Conservation (phyloP, 2,797 vertebrate genomes). For the Enteromius argenteus region DNA sequence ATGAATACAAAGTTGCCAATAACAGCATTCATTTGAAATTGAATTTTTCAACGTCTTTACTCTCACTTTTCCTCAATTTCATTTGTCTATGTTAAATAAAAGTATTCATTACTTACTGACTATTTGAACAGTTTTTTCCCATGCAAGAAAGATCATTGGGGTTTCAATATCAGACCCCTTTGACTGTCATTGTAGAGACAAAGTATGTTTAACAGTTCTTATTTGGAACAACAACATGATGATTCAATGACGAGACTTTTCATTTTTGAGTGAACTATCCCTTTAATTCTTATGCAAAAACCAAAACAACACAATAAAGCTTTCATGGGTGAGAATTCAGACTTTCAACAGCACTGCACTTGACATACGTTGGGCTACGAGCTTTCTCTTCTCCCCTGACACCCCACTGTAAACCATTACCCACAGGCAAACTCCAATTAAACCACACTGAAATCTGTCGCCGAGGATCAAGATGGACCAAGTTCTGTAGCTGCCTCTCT, state of each 20-base stretch:
- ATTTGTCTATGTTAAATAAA: background rate
- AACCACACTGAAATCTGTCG: conserved; percentile 41
- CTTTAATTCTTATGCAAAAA: background rate
- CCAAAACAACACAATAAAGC: conserved; percentile 1
- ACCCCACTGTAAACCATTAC: conserved; percentile 51
- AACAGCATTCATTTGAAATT: background rate
- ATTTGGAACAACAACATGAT: background rate
- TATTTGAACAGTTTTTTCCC: background rate
- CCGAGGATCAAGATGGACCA: background rate
- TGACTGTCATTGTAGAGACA: background rate
- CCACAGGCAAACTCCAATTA: conserved; percentile 58
- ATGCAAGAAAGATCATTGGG: background rate
- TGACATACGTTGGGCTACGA: background rate
- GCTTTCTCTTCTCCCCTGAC: conserved; percentile 10
- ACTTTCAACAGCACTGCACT: background rate
- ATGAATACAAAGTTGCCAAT: background rate
- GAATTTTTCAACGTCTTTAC: background rate
- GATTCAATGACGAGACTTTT: background rate
- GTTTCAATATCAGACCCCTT: background rate
- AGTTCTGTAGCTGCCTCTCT: conserved; percentile 37
- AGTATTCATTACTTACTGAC: background rate
- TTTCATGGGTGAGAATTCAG: conserved; percentile 11
- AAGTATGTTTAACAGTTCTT: background rate
- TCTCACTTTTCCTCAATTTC: background rate
- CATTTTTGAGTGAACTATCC: background rate